phyloP scores from a whole-genome alignment of 2,113 vertebrate species.

The Thermophis baileyi region DNA sequence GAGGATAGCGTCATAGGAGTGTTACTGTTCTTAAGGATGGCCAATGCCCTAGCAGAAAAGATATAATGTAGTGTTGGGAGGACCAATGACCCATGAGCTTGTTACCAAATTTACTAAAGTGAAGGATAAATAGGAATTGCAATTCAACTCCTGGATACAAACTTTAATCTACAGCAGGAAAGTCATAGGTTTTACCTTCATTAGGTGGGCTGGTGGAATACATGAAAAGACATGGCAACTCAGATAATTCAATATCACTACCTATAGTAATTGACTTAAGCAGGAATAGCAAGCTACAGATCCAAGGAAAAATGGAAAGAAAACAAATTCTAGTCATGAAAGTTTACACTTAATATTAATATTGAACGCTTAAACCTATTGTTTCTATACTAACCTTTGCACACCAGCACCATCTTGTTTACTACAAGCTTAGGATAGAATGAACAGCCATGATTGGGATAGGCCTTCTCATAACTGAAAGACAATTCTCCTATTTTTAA shows the following conservation, averaged over 20 bases:
- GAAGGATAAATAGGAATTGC: not conserved
- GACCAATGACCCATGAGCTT: not conserved
- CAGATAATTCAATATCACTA: not conserved
- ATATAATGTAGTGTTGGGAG: not conserved
- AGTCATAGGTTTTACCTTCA: not conserved
- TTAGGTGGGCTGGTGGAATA: not conserved
- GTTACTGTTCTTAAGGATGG: constrained; percentile 7
- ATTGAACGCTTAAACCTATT: not conserved
- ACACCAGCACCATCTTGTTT: not conserved
- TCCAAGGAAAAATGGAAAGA: not conserved
- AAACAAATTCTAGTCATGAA: not conserved
- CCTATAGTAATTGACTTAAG: not conserved
- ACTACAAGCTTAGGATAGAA: not conserved
- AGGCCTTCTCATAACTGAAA: not conserved
- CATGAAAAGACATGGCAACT: not conserved
- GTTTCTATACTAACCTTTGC: not conserved
- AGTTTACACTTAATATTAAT: not conserved
- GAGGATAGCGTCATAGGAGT: not conserved
- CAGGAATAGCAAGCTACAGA: not conserved
- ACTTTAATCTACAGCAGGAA: not conserved
- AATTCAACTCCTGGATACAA: not conserved
- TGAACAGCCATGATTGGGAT: not conserved
- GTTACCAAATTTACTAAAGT: not conserved
- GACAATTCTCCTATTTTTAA: not conserved
- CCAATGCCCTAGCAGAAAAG: not conserved